Evolutionary conservation across 2,797 vertebrate species (phyloP), one percentile per base, ranked within the genome.

Genomic region (Lacerta bilineata): DNA sequence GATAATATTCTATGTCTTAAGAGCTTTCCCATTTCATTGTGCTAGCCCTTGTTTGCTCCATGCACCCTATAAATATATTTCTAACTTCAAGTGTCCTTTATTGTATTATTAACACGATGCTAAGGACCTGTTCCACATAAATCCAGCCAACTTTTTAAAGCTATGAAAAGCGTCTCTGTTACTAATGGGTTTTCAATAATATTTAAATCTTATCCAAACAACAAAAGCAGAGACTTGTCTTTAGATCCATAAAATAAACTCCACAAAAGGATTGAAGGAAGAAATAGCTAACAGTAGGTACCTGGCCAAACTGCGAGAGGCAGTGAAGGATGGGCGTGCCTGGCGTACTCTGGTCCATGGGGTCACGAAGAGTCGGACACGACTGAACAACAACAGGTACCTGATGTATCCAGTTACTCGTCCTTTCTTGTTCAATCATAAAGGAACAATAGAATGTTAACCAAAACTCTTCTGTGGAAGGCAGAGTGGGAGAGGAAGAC

Each of bases 171-270:
- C 5, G 17, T 83, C 91, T 92, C 46, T 83, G 82, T 93, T 91
- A 83, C 93, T 91, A 94, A 94, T 81, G 64, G 89, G 71, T 87
- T 95, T 96, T 95, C 75, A 90, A 79, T 90, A 91, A 89, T 92
- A 94, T 91, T 95, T 94, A 93, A 95, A 94, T 93, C 69, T 80
- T 80, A 89, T 91, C 41, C 66, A 64, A 25, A 91, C 80, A 90
- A 92, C 43, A 92, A 91, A 92, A 91, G 23, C 46, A 76, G 10
- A 91, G 55, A 10, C 50, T 29, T 82, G 2, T 83, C 85, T 90
- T 79, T 79, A 89, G 90, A 76, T 13, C 55, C 85, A 1, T 18
- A 91, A 89, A 92, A 94, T n/a, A 85, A 88, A 61, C 4, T 20
- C 1, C 13, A 2, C 23, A 91, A 91, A 88, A 64, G 2, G 46